Evolutionary conservation across 2,113 vertebrate genomes (phyloP).

Genomic region (Hylia prasina): DNA sequence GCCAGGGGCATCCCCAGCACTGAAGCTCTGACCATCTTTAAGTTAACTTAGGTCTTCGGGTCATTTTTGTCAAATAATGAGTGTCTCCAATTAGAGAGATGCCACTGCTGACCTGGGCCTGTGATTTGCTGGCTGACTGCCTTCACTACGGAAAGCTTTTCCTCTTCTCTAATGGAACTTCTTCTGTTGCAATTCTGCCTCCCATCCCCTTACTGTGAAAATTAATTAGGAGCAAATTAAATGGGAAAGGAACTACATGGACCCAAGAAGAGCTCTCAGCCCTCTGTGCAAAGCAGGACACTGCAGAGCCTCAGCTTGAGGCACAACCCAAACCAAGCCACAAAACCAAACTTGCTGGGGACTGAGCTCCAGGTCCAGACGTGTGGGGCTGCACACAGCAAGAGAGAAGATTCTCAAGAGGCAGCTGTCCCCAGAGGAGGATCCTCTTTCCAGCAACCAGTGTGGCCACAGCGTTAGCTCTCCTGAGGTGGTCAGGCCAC

Average conservation of each 20-base stretch:
- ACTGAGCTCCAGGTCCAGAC: neutral
- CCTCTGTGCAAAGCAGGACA: neutral
- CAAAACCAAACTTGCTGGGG: neutral
- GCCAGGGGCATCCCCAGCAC: neutral
- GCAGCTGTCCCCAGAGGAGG: neutral
- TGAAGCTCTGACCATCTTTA: neutral
- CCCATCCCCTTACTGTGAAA: neutral
- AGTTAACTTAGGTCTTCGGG: neutral
- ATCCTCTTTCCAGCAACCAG: neutral
- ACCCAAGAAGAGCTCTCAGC: neutral
- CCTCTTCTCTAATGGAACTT: neutral
- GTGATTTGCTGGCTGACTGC: neutral
- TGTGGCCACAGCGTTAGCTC: neutral
- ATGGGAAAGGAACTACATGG: neutral
- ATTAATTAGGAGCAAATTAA: conserved; percentile 8
- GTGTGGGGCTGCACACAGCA: neutral
- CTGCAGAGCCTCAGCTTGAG: neutral
- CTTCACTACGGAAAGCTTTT: neutral
- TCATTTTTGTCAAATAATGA: neutral
- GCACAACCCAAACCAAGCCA: neutral
- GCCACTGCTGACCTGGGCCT: neutral
- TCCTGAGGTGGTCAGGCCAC: neutral
- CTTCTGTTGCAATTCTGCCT: neutral
- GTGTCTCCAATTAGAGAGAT: neutral
- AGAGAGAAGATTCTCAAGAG: neutral